A percentile compares a stretch with the other conserved stretches of the same genome.
Conservation (phyloP, 2,888 invertebrate genomes). For the Muscina levida region DNA sequence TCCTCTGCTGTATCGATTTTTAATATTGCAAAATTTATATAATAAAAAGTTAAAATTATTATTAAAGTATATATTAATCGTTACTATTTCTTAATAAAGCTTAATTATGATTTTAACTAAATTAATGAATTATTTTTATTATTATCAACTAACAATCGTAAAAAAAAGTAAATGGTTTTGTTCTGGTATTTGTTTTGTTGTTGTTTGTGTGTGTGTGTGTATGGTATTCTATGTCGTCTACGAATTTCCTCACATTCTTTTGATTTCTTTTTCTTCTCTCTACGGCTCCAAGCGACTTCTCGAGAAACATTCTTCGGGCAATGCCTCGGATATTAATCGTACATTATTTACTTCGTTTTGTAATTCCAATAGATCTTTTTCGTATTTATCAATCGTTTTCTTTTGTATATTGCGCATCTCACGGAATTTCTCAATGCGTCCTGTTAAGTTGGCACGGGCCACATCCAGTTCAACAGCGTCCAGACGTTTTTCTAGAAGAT, state of each 20-base stretch:
- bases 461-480: conserved; percentile 86
- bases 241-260: no score
- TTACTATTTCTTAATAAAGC: conserved; percentile 64
- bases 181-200: conserved; percentile 50
- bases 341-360: conserved; percentile 90
- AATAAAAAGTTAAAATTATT: conserved; percentile 2
- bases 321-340: conserved; percentile 87
- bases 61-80: not conserved
- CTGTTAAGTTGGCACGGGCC: conserved; percentile 86
- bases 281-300: conserved; percentile 86
- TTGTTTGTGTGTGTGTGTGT: conserved; percentile 43
- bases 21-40: conserved; percentile 6
- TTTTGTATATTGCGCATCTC: conserved; percentile 86
- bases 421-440: conserved; percentile 87
- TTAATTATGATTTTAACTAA: conserved; percentile 66
- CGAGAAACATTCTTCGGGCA: conserved; percentile 92
- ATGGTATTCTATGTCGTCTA: conserved; percentile 31
- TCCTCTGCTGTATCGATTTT: not conserved
- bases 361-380: conserved; percentile 86
- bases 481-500: conserved; percentile 84
- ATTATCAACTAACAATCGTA: conserved; percentile 47
- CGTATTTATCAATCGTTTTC: conserved; percentile 89
- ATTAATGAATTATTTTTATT: conserved; percentile 40
- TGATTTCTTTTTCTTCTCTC: no score
- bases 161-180: conserved; percentile 53